Base-by-base conservation (phyloP, 2,113 vertebrate species). In the Eonycteris spelaea region DNA sequence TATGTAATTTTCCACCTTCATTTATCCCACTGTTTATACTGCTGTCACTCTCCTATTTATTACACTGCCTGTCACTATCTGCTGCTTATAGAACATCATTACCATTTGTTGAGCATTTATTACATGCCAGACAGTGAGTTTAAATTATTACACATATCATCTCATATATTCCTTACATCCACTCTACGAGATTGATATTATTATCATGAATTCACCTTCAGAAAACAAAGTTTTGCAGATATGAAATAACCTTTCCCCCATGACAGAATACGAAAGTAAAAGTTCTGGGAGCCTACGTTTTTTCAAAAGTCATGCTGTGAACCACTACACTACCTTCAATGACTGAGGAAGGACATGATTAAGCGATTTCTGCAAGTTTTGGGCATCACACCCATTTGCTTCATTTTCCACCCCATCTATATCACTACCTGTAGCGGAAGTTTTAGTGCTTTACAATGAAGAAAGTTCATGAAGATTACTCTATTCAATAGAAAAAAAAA, bases 391-490 rank as follows among this genome's bases (percentile, higher is more conserved):
- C 19, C n/a, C 51, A 61, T n/a, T 24, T 51, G 13, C 33, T 57
- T 14, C 33, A 79, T 51, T 74, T 93, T 87, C 28, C 38, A 65
- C 19, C 57, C 19, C 21, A 45, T 53, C 45, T 43, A 19, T 48
- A 90, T 91, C 43, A 55, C 35, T 51, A 83, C 21, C 35, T 74
- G 35, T 26, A 90, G 33, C 28, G 61, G 35, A 78, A 95, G 35
- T 38, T 84, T 92, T 51, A 90, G 26, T 93, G 55, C 73, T 79
- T 95, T 68, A 91, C 45, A 26, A 75, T 87, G 90, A 96, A 93
- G 24, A 87, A 87, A 90, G 8, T 93, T 96, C 40, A 75, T 30
- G 55, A 93, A 95, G 75, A 87, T 75, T 48, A 85, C n/a, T 74
- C 30, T 71, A 93, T 68, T 96, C 24, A 94, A 74, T 61, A 9